Base-by-base conservation (phyloP, 2,113 vertebrate species). In the Pontoporia blainvillei region DNA sequence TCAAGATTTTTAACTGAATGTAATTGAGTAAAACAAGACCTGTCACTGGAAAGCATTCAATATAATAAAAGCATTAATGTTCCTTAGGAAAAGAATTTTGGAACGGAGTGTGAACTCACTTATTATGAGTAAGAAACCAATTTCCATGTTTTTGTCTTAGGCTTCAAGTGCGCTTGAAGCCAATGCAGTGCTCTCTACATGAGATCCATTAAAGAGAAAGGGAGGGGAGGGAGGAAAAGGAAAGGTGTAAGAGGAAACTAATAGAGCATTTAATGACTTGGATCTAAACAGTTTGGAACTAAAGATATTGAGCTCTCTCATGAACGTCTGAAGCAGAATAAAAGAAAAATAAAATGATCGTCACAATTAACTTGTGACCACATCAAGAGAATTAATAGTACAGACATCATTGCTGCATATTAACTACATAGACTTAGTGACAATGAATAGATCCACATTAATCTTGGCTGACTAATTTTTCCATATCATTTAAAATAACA, bases 11-110 rank as follows among this genome's bases (percentile, higher is more conserved):
- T 31, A 96, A 79, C 12, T 49, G n/a, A 64, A 21, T 89, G 7
- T 83, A 69, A 90, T 94, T 87, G 88, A 84, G 87, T 75, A 96
- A 91, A 95, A 95, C 73, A 95, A 96, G 87, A 67, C 17, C 62
- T 73, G 41, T 76, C 86, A 90, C 72, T 59, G 83, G 75, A 90
- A 95, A 96, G 59, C 31, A 88, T 52, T 41, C 49, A 46, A 72
- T 21, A 83, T 23, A 83, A 93, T 76, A 52, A 73, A 96, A 97
- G 62, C 67, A 95, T 1, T 71, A 44, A 25, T 1, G 1, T 72
- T 96, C 25, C 66, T 89, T 69, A 82, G 36, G 21, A 93, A 93
- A 71, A 95, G 46, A 86, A 82, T 81, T 87, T 82, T 41, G 64
- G 79, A 79, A 86, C 18, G 34, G 29, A 83, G 62, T 18, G 46